Evolutionary conservation across 1,140 invertebrate genomes (phyloP).

Genomic region (Galendromus occidentalis): DNA sequence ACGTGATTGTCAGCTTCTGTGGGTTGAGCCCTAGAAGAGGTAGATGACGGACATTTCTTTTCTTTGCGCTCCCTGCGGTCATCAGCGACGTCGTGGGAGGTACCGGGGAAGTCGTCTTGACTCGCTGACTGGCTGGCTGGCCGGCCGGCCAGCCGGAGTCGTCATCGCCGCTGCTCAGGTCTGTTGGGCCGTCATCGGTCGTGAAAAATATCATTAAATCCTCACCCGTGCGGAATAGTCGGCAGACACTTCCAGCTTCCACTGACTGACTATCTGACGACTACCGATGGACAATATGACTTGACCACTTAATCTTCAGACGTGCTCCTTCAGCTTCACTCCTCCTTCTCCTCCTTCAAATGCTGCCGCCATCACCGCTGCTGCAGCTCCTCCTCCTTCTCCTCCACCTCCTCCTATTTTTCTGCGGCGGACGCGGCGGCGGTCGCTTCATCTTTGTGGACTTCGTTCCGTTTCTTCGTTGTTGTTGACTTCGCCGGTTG

Average conservation of each 20-base stretch:
- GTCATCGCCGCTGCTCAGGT: too few species aligned
- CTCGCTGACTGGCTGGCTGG: too few species aligned
- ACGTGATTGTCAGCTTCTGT: too few species aligned
- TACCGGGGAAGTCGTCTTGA: not conserved
- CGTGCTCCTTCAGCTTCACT: too few species aligned
- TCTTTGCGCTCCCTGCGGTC: slow-evolving; percentile 6
- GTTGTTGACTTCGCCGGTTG: not conserved
- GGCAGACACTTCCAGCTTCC: not conserved
- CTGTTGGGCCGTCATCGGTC: too few species aligned
- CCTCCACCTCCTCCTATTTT: not conserved
- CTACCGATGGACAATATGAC: not conserved
- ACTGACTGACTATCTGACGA: not conserved
- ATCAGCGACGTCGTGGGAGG: slow-evolving; percentile 10
- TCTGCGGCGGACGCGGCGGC: not conserved
- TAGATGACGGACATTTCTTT: too few species aligned
- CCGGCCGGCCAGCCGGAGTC: too few species aligned
- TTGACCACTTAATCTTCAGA: not conserved
- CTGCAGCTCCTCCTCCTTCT: not conserved
- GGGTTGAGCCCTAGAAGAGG: too few species aligned
- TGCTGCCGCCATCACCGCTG: not conserved
- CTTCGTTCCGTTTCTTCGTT: not conserved
- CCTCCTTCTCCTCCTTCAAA: not conserved
- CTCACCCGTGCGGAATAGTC: too few species aligned
- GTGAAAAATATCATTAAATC: too few species aligned
- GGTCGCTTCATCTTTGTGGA: not conserved